Percentiles rank a stretch among this genome's conserved stretches.
Conservation (phyloP, 2,113 vertebrate species). For the Morone saxatilis region DNA sequence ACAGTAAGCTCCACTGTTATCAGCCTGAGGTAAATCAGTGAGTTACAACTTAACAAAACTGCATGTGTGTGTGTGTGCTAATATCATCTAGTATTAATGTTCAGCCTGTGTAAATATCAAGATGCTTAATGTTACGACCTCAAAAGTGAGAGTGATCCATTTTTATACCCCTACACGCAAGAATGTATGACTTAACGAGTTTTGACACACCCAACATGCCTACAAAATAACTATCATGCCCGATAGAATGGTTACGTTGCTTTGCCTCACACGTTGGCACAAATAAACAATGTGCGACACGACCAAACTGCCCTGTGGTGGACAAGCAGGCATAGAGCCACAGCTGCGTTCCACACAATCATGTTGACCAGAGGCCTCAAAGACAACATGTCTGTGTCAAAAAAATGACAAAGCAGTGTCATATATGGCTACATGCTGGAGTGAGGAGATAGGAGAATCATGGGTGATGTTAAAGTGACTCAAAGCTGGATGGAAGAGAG, state of each 20-base stretch:
- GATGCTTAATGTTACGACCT: constrained; percentile 8
- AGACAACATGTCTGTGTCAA: constrained; percentile 72
- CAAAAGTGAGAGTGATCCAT: constrained; percentile 28
- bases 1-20: constrained; percentile 10
- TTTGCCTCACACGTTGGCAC: constrained; percentile 47
- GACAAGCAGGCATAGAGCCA: constrained; percentile 48
- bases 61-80: background rate
- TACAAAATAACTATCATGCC: constrained; percentile 68
- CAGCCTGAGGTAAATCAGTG: constrained; percentile 36
- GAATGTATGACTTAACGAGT: constrained; percentile 58
- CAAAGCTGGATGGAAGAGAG: constrained; percentile 39
- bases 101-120: constrained; percentile 6
- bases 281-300: constrained; percentile 62
- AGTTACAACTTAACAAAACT: constrained; percentile 6
- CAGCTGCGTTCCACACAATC: constrained; percentile 74
- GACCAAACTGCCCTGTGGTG: constrained; percentile 64
- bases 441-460: constrained; percentile 38
- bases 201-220: constrained; percentile 78
- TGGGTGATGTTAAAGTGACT: constrained; percentile 35
- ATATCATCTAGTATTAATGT: background rate
- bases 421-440: constrained; percentile 55
- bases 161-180: constrained; percentile 29
- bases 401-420: constrained; percentile 70
- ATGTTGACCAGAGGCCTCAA: constrained; percentile 54
- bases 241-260: constrained; percentile 36